phyloP scores from a whole-genome alignment of 1,140 invertebrate species.

The Drosophila tropicalis region DNA sequence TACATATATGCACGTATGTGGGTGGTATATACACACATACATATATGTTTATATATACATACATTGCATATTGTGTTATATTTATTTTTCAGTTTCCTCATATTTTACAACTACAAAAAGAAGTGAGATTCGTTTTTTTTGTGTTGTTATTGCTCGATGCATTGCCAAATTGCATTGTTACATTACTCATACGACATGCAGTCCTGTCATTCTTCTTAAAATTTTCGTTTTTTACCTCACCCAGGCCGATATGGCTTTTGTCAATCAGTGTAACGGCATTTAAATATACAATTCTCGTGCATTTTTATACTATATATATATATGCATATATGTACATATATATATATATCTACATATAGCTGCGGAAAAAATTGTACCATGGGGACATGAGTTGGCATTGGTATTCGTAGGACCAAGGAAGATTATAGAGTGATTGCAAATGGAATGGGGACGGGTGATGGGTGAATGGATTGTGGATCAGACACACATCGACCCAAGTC shows the following conservation, averaged over 20 bases:
- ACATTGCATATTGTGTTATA: constrained; percentile 9
- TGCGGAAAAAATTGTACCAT: constrained; percentile 61
- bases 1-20: not conserved
- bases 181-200: constrained; percentile 74
- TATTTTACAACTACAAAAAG: constrained; percentile 13
- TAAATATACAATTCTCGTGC: constrained; percentile 58
- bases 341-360: constrained; percentile 48
- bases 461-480: constrained; percentile 42
- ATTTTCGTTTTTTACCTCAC: constrained; percentile 27
- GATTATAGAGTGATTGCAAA: constrained; percentile 14
- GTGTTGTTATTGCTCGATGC: constrained; percentile 10
- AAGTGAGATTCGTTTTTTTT: not conserved
- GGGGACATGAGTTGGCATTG: constrained; percentile 45
- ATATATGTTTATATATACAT: not conserved
- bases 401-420: not conserved
- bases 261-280: constrained; percentile 76
- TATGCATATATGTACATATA: constrained; percentile 48
- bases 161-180: constrained; percentile 55
- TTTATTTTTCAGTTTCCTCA: constrained; percentile 11
- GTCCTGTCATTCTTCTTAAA: constrained; percentile 8
- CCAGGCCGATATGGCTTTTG: constrained; percentile 60
- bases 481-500: constrained; percentile 74
- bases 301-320: constrained; percentile 32
- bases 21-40: not conserved
- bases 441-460: not conserved